Conservation (phyloP, 2,888 invertebrate species). For the Drosophila prolongata region DNA sequence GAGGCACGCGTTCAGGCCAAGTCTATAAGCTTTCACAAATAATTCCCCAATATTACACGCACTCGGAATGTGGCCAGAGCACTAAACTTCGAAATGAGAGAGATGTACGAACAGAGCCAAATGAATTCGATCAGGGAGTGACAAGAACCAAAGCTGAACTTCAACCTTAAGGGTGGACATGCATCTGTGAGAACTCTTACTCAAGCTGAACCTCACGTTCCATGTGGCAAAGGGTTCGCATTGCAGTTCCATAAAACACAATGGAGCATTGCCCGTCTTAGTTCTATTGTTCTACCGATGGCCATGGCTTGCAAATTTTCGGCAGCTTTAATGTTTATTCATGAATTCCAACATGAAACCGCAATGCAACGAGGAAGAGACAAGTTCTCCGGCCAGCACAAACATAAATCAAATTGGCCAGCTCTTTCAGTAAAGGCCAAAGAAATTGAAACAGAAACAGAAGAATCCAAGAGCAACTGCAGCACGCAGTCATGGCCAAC, state of each 20-base stretch:
- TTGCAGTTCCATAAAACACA: conserved; percentile 71
- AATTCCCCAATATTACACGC: conserved; percentile 50
- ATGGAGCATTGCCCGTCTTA: conserved; percentile 69
- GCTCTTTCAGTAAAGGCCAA: conserved; percentile 14
- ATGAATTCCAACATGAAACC: conserved; percentile 77
- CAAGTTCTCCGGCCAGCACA: conserved; percentile 49
- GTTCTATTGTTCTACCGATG: conserved; percentile 70
- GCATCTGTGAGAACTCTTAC: conserved; percentile 53
- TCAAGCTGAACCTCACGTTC: conserved; percentile 72
- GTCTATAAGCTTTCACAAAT: conserved; percentile 59
- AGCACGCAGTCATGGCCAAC: conserved; percentile 77
- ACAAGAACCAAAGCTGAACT: conserved; percentile 32
- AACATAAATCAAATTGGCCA: conserved; percentile 72
- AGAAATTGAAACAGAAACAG: conserved; percentile 10
- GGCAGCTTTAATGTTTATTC: conserved; percentile 77
- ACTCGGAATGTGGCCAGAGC: conserved; percentile 31
- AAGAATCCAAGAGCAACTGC: conserved; percentile 26
- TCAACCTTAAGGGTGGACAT: conserved; percentile 25
- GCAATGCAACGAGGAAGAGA: conserved; percentile 73
- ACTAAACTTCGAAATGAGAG: conserved; percentile 26
- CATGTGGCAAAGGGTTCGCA: conserved; percentile 19
- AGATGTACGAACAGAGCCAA: conserved; percentile 24
- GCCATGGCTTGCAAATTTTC: conserved; percentile 62
- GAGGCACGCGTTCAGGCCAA: conserved; percentile 30
- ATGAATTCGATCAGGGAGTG: conserved; percentile 66